Evolutionary conservation across 2,113 vertebrate genomes (phyloP).

Genomic region (Alligator mississippiensis): DNA sequence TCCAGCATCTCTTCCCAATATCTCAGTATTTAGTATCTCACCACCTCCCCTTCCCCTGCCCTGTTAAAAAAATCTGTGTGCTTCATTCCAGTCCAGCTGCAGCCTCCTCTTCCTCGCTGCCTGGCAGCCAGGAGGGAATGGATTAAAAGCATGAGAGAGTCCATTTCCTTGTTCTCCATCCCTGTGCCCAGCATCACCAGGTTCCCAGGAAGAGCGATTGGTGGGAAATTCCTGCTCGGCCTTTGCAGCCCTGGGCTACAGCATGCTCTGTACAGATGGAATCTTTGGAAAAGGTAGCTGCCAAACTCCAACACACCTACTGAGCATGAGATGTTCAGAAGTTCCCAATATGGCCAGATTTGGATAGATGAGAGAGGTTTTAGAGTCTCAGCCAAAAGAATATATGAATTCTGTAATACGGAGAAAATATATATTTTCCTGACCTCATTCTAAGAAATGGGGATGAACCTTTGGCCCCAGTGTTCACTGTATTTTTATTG

Average conservation of each 20-base stretch:
- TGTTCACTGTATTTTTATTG: background rate
- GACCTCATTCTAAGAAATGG: background rate
- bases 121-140: background rate
- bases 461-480: background rate
- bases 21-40: background rate
- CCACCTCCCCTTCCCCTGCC: background rate
- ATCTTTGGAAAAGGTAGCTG: background rate
- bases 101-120: background rate
- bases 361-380: background rate
- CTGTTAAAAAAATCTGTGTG: too few species aligned
- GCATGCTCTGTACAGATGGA: rapidly evolving
- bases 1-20: too few species aligned
- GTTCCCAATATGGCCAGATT: background rate
- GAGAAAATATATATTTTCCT: background rate
- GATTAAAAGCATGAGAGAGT: background rate
- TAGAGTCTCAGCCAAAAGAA: background rate
- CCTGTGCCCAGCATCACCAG: background rate
- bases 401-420: background rate
- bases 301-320: background rate
- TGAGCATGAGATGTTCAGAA: background rate
- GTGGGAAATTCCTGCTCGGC: background rate
- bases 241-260: rapidly evolving
- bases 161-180: background rate
- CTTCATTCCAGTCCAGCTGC: background rate
- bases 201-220: background rate